Conservation (phyloP, 2,113 vertebrate species). For the Gallinago undulata region DNA sequence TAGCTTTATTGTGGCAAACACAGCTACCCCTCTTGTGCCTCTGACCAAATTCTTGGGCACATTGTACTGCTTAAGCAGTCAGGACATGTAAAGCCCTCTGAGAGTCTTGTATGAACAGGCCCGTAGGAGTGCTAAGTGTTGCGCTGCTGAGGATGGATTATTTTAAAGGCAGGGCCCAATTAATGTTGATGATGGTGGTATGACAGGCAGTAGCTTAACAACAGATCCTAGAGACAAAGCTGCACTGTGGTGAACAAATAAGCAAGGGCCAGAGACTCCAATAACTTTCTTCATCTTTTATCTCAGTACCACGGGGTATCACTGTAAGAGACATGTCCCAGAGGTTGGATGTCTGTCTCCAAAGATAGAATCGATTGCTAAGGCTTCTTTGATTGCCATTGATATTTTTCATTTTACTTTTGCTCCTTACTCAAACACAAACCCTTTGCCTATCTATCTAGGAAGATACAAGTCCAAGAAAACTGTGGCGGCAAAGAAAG, state of each 20-base stretch:
- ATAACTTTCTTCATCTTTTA: not conserved
- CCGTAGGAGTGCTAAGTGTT: not conserved
- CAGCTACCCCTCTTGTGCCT: not conserved
- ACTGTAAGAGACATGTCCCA: fast-evolving
- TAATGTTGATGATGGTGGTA: not conserved
- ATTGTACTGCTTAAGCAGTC: not conserved
- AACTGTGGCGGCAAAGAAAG: not conserved
- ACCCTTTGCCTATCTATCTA: not conserved
- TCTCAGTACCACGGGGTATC: not conserved
- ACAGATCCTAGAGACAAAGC: not conserved
- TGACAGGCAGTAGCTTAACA: slow-evolving; percentile 9
- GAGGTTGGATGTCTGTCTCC: not conserved
- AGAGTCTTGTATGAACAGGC: slow-evolving; percentile 38
- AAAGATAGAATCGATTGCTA: not conserved
- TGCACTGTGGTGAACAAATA: not conserved
- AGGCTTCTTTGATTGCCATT: not conserved
- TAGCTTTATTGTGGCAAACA: not conserved
- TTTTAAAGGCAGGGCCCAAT: slow-evolving; percentile 37
- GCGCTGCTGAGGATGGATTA: slow-evolving; percentile 19
- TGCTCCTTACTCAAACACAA: not conserved
- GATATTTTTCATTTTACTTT: not conserved
- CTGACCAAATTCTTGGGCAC: slow-evolving; percentile 25
- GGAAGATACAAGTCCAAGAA: not conserved
- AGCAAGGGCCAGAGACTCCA: not conserved
- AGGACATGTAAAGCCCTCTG: slow-evolving; percentile 1